Conservation (phyloP, 2,888 invertebrate species). For the Pegoplata infirma region DNA sequence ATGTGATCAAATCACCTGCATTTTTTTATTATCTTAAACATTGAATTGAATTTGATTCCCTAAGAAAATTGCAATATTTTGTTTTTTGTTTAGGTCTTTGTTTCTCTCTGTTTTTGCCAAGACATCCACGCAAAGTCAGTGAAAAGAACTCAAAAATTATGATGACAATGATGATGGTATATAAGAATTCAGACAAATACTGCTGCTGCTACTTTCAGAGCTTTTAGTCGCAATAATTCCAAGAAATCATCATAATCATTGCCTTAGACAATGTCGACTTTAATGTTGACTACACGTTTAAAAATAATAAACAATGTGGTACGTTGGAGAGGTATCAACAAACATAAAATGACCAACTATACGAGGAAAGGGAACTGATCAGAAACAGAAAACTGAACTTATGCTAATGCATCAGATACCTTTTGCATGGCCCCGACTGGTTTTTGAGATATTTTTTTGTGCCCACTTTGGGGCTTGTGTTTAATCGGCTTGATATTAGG, state of each 20-base stretch:
- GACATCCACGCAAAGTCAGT: neutral
- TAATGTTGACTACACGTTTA: slow-evolving; percentile 16
- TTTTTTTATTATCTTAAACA: neutral
- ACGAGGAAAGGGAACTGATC: too few relatives aligned
- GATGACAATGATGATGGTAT: neutral
- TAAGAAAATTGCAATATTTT: neutral
- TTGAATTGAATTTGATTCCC: neutral
- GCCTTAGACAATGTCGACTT: slow-evolving; percentile 36
- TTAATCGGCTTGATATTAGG: too few relatives aligned
- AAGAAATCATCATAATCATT: slow-evolving; percentile 37
- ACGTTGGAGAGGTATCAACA: neutral
- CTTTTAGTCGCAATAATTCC: slow-evolving; percentile 25
- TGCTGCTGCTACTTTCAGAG: slow-evolving; percentile 17
- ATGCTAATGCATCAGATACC: too few relatives aligned
- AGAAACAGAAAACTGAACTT: too few relatives aligned
- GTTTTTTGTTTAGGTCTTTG: slow-evolving; percentile 2
- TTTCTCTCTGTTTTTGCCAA: slow-evolving; percentile 13
- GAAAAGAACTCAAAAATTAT: neutral
- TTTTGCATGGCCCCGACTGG: too few relatives aligned
- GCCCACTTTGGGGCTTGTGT: too few relatives aligned
- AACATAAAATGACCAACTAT: slow-evolving; percentile 20
- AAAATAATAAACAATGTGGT: neutral
- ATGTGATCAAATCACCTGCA: slow-evolving; percentile 13
- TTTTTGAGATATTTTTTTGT: too few relatives aligned
- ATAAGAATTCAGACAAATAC: neutral